Conservation (phyloP, 2,797 vertebrate species). For the Poeciliopsis infans region DNA sequence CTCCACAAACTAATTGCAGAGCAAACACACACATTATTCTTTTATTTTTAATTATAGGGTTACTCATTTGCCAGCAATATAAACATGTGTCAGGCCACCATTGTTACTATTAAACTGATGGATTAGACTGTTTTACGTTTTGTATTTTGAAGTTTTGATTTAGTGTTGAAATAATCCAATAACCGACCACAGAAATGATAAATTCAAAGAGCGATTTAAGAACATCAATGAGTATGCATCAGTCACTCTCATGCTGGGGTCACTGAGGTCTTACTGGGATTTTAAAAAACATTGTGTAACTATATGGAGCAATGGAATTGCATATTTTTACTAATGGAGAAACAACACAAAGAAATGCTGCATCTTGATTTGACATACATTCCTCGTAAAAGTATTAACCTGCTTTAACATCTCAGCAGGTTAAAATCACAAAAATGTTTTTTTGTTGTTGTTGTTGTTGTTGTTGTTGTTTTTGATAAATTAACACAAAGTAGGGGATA, state of each 20-base stretch:
- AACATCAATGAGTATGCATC: neutral
- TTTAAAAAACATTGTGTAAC: neutral
- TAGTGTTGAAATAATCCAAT: slow-evolving; percentile 26
- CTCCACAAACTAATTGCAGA: slow-evolving; percentile 28
- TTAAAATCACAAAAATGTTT: neutral
- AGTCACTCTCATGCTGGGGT: neutral
- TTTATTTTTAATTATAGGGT: slow-evolving; percentile 41
- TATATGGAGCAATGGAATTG: neutral
- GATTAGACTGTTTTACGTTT: slow-evolving; percentile 21
- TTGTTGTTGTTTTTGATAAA: neutral
- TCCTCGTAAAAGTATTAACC: neutral
- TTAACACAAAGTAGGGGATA: neutral
- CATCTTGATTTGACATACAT: neutral
- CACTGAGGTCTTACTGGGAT: neutral
- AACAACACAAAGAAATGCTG: neutral
- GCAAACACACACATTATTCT: slow-evolving; percentile 38
- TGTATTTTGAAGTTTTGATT: slow-evolving; percentile 36
- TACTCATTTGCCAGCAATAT: slow-evolving; percentile 55
- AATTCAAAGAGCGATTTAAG: slow-evolving; percentile 21
- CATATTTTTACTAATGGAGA: neutral
- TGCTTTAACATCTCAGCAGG: neutral
- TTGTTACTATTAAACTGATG: slow-evolving; percentile 36
- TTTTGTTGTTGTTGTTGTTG: neutral
- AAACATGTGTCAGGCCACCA: slow-evolving; percentile 33
- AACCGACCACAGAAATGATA: slow-evolving; percentile 10